Percentiles rank a stretch among this genome's conserved stretches.
Conservation (phyloP, 2,113 vertebrate genomes). For the Bettongia penicillata region DNA sequence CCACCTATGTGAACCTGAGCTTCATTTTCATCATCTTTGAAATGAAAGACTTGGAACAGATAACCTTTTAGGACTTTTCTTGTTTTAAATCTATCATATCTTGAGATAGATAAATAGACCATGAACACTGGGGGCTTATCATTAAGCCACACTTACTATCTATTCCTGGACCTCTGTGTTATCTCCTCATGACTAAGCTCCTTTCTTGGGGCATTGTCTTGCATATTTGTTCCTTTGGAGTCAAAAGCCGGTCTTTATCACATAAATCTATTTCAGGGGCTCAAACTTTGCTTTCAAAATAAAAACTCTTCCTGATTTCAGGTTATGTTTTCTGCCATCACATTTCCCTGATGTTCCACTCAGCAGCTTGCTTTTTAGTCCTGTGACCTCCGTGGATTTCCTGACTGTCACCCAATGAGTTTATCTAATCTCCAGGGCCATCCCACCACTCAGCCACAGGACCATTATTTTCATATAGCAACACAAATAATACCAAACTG, state of each 20-base stretch:
- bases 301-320: background rate
- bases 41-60: background rate
- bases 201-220: background rate
- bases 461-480: background rate
- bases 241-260: background rate
- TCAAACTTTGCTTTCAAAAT: background rate
- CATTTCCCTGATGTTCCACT: background rate
- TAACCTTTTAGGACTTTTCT: background rate
- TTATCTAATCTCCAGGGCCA: background rate
- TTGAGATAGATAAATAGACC: background rate
- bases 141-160: background rate
- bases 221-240: background rate
- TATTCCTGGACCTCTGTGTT: background rate
- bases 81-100: background rate
- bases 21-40: background rate
- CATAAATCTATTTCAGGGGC: background rate
- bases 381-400: background rate
- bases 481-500: background rate
- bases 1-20: background rate
- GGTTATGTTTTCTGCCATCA: background rate
- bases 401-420: background rate
- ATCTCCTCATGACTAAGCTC: background rate
- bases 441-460: background rate
- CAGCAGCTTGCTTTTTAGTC: background rate
- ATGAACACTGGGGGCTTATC: background rate